Percentiles rank a stretch among this genome's conserved stretches.
phyloP scores from a whole-genome alignment of 2,797 vertebrate genomes.

The Gymnoscopelus braueri region DNA sequence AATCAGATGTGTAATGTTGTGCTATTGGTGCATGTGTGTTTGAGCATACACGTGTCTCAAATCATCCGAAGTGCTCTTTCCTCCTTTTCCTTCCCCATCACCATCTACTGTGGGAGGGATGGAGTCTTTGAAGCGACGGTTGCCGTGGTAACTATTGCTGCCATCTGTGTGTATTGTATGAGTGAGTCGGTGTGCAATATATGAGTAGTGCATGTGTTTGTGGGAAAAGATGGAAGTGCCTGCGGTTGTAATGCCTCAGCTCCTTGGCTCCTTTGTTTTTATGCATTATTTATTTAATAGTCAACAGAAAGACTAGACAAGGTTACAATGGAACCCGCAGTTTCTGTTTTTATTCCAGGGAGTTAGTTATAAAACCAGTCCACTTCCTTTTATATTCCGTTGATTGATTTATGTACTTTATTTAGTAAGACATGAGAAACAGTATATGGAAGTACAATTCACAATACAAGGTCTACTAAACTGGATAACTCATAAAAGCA shows the following conservation, averaged over 20 bases:
- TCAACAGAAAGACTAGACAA: slow-evolving; percentile 48
- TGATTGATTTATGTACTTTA: too few species aligned
- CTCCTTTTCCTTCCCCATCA: slow-evolving; percentile 47
- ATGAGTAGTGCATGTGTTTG: slow-evolving; percentile 39
- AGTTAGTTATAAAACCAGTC: neutral
- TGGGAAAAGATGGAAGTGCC: slow-evolving; percentile 45
- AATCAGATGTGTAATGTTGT: neutral
- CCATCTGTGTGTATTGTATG: slow-evolving; percentile 67
- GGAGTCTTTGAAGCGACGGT: slow-evolving; percentile 61
- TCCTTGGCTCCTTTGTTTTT: slow-evolving; percentile 50
- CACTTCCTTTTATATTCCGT: too few species aligned
- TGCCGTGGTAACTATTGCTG: slow-evolving; percentile 76
- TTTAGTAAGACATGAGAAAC: too few species aligned
- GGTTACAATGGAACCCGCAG: slow-evolving; percentile 54
- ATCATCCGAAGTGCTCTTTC: slow-evolving; percentile 22
- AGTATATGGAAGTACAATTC: too few species aligned
- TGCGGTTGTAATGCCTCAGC: slow-evolving; percentile 51
- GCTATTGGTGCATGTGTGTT: neutral
- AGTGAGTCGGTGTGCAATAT: neutral
- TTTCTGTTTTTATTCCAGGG: neutral
- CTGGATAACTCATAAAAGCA: too few species aligned
- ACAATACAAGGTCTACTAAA: too few species aligned
- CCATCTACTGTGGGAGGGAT: slow-evolving; percentile 48
- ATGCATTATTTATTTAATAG: slow-evolving; percentile 73
- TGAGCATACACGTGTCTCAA: slow-evolving; percentile 20